A percentile compares a stretch with the other conserved stretches of the same genome.
Conservation (phyloP, 2,797 vertebrate species). For the Mormyrops attenuatus region DNA sequence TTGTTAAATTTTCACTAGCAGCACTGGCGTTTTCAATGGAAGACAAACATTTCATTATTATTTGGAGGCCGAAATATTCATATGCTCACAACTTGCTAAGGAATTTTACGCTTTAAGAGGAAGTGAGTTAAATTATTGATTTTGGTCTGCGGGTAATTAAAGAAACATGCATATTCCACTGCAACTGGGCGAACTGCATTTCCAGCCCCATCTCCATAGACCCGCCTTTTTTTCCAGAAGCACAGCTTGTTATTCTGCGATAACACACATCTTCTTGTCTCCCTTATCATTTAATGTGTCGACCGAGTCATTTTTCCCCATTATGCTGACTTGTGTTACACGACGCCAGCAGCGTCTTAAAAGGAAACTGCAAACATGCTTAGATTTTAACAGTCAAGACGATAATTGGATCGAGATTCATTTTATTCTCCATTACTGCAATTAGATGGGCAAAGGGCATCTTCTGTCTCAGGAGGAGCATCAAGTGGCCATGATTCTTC, state of each 20-base stretch:
- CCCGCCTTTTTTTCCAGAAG: not conserved
- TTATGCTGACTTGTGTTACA: not conserved
- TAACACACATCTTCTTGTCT: conserved; percentile 6
- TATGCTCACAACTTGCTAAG: conserved; percentile 62
- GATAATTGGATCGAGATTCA: not conserved
- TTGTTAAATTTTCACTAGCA: conserved; percentile 45
- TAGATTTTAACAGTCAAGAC: not conserved
- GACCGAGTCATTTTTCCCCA: not conserved
- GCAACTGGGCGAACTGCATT: not conserved
- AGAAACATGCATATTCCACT: conserved; percentile 9
- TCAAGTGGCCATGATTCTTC: not conserved
- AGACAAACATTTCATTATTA: conserved; percentile 51
- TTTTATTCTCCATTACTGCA: not conserved
- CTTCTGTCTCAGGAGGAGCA: not conserved
- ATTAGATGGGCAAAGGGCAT: not conserved
- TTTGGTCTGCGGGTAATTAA: conserved; percentile 18
- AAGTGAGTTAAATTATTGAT: conserved; percentile 55
- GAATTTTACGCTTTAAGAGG: conserved; percentile 63
- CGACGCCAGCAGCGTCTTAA: not conserved
- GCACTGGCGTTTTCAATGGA: conserved; percentile 51
- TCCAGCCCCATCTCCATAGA: not conserved
- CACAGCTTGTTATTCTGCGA: not conserved
- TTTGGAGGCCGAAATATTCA: conserved; percentile 64
- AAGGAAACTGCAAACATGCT: not conserved
- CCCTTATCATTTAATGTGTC: not conserved